Base-by-base conservation (phyloP, 2,113 vertebrate genomes). In the Centropus unirufus region DNA sequence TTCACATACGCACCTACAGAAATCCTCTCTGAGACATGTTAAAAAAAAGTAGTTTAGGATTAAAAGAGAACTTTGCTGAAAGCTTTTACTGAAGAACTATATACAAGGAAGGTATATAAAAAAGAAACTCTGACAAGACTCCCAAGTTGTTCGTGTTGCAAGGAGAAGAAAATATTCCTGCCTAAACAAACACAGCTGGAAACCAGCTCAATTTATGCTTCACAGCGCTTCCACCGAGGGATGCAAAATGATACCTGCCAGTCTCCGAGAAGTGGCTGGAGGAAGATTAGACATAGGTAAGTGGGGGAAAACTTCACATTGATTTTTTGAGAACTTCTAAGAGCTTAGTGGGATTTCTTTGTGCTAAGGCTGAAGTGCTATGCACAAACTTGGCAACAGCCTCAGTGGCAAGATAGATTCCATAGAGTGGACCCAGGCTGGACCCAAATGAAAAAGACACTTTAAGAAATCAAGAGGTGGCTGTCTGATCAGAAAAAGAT, bases 141-240 rank as follows among this genome's bases (percentile, higher is more conserved):
- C 49, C 32, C 54, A 87, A 92, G 27, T 44, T 85, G 62, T 36
- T 39, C 1, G 0, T 58, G 59, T 24, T 62, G 62, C 36, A 87
- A 64, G 58, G 5, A 32, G 77, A 72, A 72, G 64, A 76, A 86
- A 87, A 92, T 82, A 82, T 47, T 92, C 46, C 64, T 78, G 47
- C 66, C 83, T 90, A 84, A 93, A 91, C 58, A 92, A 87, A 66
- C 87, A 68, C 81, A 87, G 91, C 87, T 95, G 89, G 94, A 95
- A 95, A 87, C 49, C 58, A 95, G 62, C 40, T 91, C 92, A 75
- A 81, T 77, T 63, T 47, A 67, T 2, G 0, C 57, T 81, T 87
- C 89, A 75, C 40, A 91, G 64, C 20, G 36, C 63, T 94, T 86
- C 74, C 83, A 87, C 66, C 14, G 66, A 83, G 54, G 87, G 80